A percentile compares a stretch with the other conserved stretches of the same genome.
Evolutionary conservation across 2,797 vertebrate species (phyloP).

Genomic region (Acanthornis magna): DNA sequence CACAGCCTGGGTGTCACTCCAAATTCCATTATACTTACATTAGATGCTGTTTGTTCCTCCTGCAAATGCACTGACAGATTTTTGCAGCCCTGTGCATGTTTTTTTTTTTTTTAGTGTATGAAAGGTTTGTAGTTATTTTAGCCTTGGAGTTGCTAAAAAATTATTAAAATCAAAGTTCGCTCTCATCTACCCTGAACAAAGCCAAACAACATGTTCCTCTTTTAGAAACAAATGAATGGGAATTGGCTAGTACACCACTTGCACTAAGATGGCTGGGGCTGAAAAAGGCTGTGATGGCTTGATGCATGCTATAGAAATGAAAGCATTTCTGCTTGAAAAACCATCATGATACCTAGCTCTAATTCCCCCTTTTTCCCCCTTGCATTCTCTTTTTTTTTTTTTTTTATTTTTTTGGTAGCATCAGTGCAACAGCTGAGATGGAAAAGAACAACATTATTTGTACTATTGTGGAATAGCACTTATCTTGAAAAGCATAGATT

Average conservation of each 20-base stretch:
- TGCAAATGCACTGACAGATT: constrained; percentile 67
- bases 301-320: not conserved
- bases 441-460: not conserved
- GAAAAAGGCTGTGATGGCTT: not conserved
- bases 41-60: constrained; percentile 69
- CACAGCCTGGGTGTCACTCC: constrained; percentile 68
- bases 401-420: not conserved
- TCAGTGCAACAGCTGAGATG: not conserved
- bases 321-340: not conserved
- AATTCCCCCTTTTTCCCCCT: not conserved
- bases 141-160: constrained; percentile 38
- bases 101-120: not conserved
- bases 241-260: not conserved
- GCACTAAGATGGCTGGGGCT: not conserved
- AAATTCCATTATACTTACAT: constrained; percentile 71
- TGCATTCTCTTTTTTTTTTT: not conserved
- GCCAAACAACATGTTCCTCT: not conserved
- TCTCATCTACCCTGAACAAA: not conserved
- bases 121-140: constrained; percentile 62
- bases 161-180: constrained; percentile 46
- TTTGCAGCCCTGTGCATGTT: constrained; percentile 28
- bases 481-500: not conserved
- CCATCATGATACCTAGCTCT: not conserved
- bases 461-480: not conserved
- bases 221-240: constrained; percentile 15